Percentiles rank a stretch among this genome's conserved stretches.
These are phyloP conservation scores for Buphagus erythrorhynchus DNA, from an alignment of 2,797 vertebrate genomes.

Conservation along the genomic window DNA sequence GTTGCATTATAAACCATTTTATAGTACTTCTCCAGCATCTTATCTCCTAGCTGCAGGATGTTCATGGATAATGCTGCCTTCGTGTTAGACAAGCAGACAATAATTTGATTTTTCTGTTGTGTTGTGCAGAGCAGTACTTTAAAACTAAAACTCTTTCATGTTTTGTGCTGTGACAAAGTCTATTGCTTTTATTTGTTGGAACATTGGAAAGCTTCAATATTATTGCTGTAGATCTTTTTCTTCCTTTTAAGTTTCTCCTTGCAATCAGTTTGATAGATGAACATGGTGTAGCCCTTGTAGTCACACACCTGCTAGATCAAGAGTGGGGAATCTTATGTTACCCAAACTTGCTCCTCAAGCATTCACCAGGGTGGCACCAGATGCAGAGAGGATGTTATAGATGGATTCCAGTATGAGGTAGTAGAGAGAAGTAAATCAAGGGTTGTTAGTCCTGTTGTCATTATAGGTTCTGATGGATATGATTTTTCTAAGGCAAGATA, in stretches of 20 bases:
- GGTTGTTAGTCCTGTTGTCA: neutral
- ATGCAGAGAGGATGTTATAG: neutral
- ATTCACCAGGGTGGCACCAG: neutral
- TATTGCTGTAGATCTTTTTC: slow-evolving; percentile 15
- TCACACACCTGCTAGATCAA: neutral
- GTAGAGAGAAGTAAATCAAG: neutral
- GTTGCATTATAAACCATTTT: slow-evolving; percentile 89
- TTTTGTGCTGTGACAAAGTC: slow-evolving; percentile 70
- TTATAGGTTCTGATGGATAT: neutral
- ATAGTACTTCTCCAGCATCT: slow-evolving; percentile 74
- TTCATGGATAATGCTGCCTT: slow-evolving; percentile 80
- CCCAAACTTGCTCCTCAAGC: neutral
- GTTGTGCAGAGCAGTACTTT: slow-evolving; percentile 67
- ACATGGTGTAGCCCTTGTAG: neutral
- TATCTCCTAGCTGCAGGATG: slow-evolving; percentile 84
- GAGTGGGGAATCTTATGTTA: neutral
- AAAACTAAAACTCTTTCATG: slow-evolving; percentile 70
- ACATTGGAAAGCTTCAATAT: slow-evolving; percentile 54
- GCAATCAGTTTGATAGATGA: neutral
- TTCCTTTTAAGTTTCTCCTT: neutral
- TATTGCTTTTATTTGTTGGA: slow-evolving; percentile 66
- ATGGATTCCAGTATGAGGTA: neutral
- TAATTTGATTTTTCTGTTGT: slow-evolving; percentile 73
- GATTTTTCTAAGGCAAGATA: neutral
- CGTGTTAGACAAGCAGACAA: slow-evolving; percentile 77